Evolutionary conservation across 2,113 vertebrate genomes (phyloP).

Genomic region (Chunga burmeisteri): DNA sequence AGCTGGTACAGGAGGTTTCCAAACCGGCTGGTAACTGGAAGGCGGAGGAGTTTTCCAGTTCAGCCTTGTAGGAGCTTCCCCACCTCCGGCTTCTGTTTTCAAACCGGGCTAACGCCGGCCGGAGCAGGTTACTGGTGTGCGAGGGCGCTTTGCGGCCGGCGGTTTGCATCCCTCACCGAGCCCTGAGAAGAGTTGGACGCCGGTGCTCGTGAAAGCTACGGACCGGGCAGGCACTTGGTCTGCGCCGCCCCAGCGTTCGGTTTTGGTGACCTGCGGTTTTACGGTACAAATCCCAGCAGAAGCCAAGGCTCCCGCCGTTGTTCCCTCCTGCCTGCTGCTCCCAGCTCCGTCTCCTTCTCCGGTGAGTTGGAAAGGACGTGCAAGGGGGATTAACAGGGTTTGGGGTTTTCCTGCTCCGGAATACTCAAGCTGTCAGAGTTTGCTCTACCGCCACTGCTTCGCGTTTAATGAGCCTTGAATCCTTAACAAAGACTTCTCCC

Average conservation of each 20-base stretch:
- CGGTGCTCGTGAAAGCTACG: accelerated
- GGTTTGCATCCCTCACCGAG: background rate
- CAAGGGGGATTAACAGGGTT: background rate
- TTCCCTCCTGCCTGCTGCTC: background rate
- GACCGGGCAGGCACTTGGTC: accelerated
- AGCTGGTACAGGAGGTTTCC: background rate
- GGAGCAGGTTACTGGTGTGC: background rate
- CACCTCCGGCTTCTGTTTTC: background rate
- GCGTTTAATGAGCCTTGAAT: background rate
- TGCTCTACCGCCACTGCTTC: background rate
- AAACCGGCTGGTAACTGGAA: background rate
- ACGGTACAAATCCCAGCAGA: background rate
- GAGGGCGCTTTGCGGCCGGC: background rate
- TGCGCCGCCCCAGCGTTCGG: accelerated
- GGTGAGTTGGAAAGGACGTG: background rate
- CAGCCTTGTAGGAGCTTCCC: background rate
- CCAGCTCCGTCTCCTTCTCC: background rate
- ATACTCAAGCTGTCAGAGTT: background rate
- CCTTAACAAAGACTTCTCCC: background rate
- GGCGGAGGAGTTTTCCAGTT: background rate
- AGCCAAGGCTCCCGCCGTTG: accelerated
- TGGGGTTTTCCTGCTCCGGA: background rate
- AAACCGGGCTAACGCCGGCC: accelerated
- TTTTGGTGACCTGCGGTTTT: accelerated
- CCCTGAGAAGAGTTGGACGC: accelerated